Evolutionary conservation across 1,140 invertebrate genomes (phyloP).

Genomic region (Trachelipus rathkii): DNA sequence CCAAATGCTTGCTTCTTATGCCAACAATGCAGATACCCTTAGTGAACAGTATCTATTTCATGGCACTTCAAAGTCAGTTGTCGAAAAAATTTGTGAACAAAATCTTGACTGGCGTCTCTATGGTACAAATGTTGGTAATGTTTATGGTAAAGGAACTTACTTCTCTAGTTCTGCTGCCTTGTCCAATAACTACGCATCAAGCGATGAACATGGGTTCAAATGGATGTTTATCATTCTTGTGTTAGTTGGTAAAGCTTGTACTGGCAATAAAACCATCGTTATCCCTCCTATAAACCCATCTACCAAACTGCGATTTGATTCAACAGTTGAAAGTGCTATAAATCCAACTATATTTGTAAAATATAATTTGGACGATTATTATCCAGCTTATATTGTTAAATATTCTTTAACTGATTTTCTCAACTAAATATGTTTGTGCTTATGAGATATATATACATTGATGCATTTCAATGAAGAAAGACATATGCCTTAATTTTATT

Average conservation of each 20-base stretch:
- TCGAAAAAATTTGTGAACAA: constrained; percentile 33
- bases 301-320: constrained; percentile 31
- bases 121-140: constrained; percentile 38
- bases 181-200: constrained; percentile 30
- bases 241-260: constrained; percentile 33
- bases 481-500: too few relatives aligned
- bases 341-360: constrained; percentile 37
- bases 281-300: constrained; percentile 29
- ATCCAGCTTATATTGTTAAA: constrained; percentile 39
- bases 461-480: too few relatives aligned
- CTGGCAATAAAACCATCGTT: constrained; percentile 26
- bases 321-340: constrained; percentile 28
- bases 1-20: constrained; percentile 14
- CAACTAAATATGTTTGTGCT: too few relatives aligned
- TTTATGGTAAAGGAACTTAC: constrained; percentile 39
- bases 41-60: constrained; percentile 44
- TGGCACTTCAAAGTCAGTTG: constrained; percentile 32
- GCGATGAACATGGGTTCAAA: constrained; percentile 7
- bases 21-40: constrained; percentile 7
- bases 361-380: constrained; percentile 43
- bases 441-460: too few relatives aligned
- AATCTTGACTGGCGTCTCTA: constrained; percentile 42
- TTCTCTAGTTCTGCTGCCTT: constrained; percentile 31
- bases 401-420: not conserved
- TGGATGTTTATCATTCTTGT: constrained; percentile 32